Percentiles rank a stretch among this genome's conserved stretches.
These are phyloP conservation scores for Drusus annulatus DNA, from an alignment of 1,140 invertebrate species.

Conservation along the genomic window DNA sequence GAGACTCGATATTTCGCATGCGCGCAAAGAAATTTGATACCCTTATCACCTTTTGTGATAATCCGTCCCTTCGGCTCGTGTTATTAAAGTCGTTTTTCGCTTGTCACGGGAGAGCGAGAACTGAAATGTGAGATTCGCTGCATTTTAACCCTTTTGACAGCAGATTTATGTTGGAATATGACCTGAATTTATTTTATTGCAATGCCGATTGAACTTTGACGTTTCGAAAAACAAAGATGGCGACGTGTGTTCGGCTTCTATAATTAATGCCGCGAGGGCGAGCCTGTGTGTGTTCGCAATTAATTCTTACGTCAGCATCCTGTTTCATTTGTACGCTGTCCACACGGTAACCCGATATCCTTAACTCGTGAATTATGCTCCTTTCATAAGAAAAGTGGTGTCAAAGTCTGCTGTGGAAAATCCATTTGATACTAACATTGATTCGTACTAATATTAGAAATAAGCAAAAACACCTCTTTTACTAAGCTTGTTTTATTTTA, in stretches of 20 bases:
- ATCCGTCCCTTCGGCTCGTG: neutral
- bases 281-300: slow-evolving; percentile 15
- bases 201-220: slow-evolving; percentile 25
- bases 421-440: no score
- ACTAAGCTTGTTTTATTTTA: no score
- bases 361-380: no score
- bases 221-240: slow-evolving; percentile 32
- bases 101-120: neutral
- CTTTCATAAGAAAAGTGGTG: no score
- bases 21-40: slow-evolving; percentile 25
- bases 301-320: slow-evolving; percentile 17
- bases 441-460: no score
- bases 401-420: no score
- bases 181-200: slow-evolving; percentile 32
- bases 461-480: no score
- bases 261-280: slow-evolving; percentile 10
- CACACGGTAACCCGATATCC: neutral
- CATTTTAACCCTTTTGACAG: slow-evolving; percentile 36
- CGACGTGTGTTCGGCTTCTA: slow-evolving; percentile 22
- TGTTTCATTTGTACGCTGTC: slow-evolving; percentile 13
- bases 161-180: slow-evolving; percentile 33
- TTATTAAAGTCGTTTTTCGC: slow-evolving; percentile 15
- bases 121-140: slow-evolving; percentile 17
- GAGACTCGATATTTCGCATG: slow-evolving; percentile 25
- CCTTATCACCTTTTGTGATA: slow-evolving; percentile 18